Conservation (phyloP, 2,113 vertebrate genomes). For the Piaya cayana region DNA sequence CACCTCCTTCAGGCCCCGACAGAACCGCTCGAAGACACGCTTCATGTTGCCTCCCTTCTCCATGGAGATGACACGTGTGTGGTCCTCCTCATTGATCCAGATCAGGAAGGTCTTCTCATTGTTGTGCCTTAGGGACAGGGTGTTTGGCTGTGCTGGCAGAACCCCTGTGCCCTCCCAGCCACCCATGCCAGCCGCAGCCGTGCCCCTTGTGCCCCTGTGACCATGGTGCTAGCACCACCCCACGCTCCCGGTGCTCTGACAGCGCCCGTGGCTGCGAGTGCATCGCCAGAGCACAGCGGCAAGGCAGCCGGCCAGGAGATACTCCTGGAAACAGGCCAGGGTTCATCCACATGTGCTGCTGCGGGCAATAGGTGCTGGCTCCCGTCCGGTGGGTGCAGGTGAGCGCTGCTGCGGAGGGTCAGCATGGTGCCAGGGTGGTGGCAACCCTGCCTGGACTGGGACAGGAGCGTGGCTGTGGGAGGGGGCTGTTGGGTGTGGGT, state of each 20-base stretch:
- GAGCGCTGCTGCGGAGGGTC: background rate
- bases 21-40: conserved; percentile 95
- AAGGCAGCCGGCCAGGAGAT: background rate
- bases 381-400: background rate
- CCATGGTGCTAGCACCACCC: background rate
- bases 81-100: conserved; percentile 87
- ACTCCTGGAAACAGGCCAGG: background rate
- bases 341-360: rapidly evolving
- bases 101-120: conserved; percentile 85
- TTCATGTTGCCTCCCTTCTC: conserved; percentile 96
- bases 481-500: background rate
- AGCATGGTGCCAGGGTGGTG: rapidly evolving
- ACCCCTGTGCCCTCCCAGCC: background rate
- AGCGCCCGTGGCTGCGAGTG: rapidly evolving
- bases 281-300: background rate
- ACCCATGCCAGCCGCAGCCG: rapidly evolving
- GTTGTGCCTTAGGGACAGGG: conserved; percentile 86
- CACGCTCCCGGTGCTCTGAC: rapidly evolving
- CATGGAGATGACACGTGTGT: conserved; percentile 86
- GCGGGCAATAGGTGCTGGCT: rapidly evolving
- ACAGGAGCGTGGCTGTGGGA: background rate
- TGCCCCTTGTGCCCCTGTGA: background rate
- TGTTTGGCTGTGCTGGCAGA: background rate
- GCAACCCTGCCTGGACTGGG: background rate
- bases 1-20: conserved; percentile 91